Evolutionary conservation across 2,888 invertebrate species (phyloP).

Genomic region (Caenorhabditis virilis): DNA sequence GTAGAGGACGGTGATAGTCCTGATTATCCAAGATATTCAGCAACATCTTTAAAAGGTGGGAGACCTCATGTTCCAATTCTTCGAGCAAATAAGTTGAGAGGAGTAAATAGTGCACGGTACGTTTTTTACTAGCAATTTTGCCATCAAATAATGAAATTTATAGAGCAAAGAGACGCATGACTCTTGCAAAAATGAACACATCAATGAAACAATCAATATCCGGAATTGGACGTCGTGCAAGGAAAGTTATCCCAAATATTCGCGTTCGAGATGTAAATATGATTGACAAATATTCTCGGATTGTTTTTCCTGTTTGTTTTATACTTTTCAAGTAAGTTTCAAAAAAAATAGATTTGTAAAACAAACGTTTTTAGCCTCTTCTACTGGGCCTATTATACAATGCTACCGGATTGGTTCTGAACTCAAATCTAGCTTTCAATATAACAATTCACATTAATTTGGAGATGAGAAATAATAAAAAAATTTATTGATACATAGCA

Average conservation of each 20-base stretch:
- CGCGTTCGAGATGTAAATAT: constrained; percentile 89
- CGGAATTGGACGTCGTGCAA: constrained; percentile 32
- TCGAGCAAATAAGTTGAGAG: not conserved
- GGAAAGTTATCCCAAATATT: constrained; percentile 47
- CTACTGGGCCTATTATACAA: constrained; percentile 61
- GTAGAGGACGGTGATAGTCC: constrained; percentile 30
- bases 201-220: constrained; percentile 46
- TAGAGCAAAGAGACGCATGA: constrained; percentile 42
- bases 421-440: not conserved
- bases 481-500: not conserved
- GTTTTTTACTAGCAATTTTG: too few species aligned
- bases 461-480: not conserved
- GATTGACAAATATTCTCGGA: constrained; percentile 93
- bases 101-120: not conserved
- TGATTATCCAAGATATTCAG: constrained; percentile 50
- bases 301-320: constrained; percentile 92
- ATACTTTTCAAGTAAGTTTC: constrained; percentile 88
- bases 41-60: constrained; percentile 34
- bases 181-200: constrained; percentile 34
- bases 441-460: not conserved
- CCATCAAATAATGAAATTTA: too few species aligned
- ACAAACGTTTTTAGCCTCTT: constrained; percentile 49
- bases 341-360: too few species aligned
- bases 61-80: constrained; percentile 14
- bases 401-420: constrained; percentile 8